Evolutionary conservation across 2,113 vertebrate species (phyloP).

Genomic region (Apistogramma diplotaenia): DNA sequence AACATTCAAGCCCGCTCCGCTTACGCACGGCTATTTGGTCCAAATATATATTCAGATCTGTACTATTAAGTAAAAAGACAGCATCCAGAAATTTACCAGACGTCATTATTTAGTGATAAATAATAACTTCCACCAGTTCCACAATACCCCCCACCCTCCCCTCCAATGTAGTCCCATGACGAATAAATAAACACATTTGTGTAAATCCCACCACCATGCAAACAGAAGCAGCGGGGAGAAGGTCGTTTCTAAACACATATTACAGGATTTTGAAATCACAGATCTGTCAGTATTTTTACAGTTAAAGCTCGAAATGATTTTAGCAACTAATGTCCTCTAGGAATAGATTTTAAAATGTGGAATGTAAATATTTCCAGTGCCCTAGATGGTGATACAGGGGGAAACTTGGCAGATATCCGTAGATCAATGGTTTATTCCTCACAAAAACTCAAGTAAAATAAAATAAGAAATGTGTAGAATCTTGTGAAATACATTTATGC

Average conservation of each 20-base stretch:
- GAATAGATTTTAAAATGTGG: background rate
- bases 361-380: background rate
- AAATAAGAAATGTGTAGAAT: background rate
- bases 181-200: background rate
- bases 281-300: background rate
- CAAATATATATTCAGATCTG: slow-evolving; percentile 12
- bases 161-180: background rate
- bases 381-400: background rate
- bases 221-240: background rate
- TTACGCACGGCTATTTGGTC: slow-evolving; percentile 44
- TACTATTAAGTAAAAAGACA: background rate
- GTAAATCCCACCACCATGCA: background rate
- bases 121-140: background rate
- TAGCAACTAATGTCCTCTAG: background rate
- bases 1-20: background rate
- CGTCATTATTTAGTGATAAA: background rate
- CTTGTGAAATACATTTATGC: background rate
- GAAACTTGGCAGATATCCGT: background rate
- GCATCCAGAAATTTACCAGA: background rate
- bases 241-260: background rate
- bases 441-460: background rate
- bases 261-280: background rate
- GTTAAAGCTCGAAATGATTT: background rate
- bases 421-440: background rate
- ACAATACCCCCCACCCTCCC: background rate